Conservation (phyloP, 2,113 vertebrate genomes). For the Erythrolamprus reginae region DNA sequence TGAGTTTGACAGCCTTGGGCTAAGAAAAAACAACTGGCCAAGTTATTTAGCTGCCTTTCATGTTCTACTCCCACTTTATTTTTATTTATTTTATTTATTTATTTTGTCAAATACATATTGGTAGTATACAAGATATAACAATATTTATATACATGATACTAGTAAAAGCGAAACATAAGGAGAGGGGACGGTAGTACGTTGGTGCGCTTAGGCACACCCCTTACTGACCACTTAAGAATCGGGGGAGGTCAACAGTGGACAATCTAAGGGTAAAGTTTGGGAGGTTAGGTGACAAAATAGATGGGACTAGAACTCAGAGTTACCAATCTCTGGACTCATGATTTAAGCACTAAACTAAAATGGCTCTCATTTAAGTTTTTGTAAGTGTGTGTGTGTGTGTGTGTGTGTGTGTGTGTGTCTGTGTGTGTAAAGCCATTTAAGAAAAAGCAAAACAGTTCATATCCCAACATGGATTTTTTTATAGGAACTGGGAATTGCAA, state of each 20-base stretch:
- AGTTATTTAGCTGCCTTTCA: neutral
- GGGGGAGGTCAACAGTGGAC: too few species aligned
- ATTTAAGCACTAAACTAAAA: neutral
- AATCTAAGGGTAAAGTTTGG: too few species aligned
- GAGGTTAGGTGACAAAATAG: too few species aligned
- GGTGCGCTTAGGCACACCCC: too few species aligned
- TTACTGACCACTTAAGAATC: too few species aligned
- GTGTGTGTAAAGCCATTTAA: neutral
- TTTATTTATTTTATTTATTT: too few species aligned
- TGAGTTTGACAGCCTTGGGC: neutral
- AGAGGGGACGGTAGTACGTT: too few species aligned
- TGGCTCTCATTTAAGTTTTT: neutral
- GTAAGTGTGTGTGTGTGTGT: neutral
- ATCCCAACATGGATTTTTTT: neutral
- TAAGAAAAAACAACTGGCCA: neutral
- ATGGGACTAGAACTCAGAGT: neutral
- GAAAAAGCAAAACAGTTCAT: neutral
- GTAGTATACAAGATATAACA: too few species aligned
- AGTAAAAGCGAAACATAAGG: too few species aligned
- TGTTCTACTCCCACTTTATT: too few species aligned
- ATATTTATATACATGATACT: too few species aligned
- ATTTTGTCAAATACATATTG: too few species aligned
- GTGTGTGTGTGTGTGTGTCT: neutral
- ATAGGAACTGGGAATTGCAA: neutral
- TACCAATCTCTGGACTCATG: neutral